A percentile compares a stretch with the other conserved stretches of the same genome.
phyloP scores from a whole-genome alignment of 2,888 invertebrate species.

The Volucella bombylans region DNA sequence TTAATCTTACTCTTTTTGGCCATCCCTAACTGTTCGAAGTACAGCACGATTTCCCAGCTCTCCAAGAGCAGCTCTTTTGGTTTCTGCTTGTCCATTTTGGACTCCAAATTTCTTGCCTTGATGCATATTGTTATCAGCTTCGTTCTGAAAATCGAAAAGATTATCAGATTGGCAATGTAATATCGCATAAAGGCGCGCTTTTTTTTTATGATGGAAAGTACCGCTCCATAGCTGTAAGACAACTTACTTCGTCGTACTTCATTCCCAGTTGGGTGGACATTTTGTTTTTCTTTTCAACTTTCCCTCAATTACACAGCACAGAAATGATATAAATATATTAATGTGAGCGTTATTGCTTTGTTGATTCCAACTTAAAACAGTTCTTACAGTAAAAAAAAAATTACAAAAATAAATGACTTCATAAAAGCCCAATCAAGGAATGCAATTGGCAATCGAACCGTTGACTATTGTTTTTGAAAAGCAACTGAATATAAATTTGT shows the following conservation, averaged over 20 bases:
- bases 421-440: slow-evolving; percentile 2
- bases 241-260: slow-evolving; percentile 63
- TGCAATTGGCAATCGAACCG: slow-evolving; percentile 76
- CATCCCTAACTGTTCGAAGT: slow-evolving; percentile 78
- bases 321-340: slow-evolving; percentile 60
- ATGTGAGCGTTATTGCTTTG: slow-evolving; percentile 46
- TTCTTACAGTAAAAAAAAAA: slow-evolving; percentile 13
- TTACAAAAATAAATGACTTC: slow-evolving; percentile 37
- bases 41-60: slow-evolving; percentile 84
- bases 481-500: slow-evolving; percentile 74
- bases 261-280: slow-evolving; percentile 60
- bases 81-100: slow-evolving; percentile 76
- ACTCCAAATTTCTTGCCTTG: slow-evolving; percentile 79
- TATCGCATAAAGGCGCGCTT: neutral
- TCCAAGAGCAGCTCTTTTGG: slow-evolving; percentile 83
- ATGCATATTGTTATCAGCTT: slow-evolving; percentile 77
- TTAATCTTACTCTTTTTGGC: slow-evolving; percentile 78
- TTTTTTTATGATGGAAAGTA: neutral
- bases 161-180: neutral
- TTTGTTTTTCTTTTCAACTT: slow-evolving; percentile 25
- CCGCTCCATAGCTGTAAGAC: slow-evolving; percentile 45
- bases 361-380: slow-evolving; percentile 3
- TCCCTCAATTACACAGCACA: slow-evolving; percentile 39
- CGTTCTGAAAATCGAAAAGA: slow-evolving; percentile 76
- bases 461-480: slow-evolving; percentile 79